These are phyloP conservation scores for Illadopsis cleaveri DNA, from an alignment of 2,113 vertebrate species.

Conservation along the genomic window DNA sequence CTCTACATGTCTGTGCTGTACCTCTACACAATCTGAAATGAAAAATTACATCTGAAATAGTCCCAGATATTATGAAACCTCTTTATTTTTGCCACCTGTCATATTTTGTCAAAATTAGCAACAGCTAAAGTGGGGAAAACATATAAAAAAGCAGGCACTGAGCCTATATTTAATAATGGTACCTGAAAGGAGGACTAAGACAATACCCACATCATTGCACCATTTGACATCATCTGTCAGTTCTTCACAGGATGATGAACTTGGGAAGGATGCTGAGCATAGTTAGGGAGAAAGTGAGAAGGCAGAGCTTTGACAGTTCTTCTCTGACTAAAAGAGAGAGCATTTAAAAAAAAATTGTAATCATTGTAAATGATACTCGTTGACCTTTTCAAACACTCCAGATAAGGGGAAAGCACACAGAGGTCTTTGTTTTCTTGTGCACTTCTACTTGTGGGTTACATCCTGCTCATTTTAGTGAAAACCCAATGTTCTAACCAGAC, in stretches of 20 bases:
- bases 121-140: neutral
- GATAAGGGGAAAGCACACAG: neutral
- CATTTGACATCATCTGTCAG: neutral
- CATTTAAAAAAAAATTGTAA: neutral
- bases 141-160: neutral
- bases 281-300: neutral
- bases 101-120: neutral
- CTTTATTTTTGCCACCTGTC: neutral
- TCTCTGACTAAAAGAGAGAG: neutral
- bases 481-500: neutral
- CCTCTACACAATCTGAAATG: neutral
- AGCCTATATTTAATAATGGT: neutral
- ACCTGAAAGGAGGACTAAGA: neutral
- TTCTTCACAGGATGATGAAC: neutral
- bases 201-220: neutral
- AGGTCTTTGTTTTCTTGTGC: neutral
- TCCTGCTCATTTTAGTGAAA: neutral
- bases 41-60: neutral
- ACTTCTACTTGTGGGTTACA: too few species aligned
- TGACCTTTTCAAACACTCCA: neutral
- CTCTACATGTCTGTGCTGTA: accelerated
- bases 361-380: neutral
- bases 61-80: neutral
- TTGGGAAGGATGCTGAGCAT: neutral
- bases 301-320: neutral